Evolutionary conservation across 2,888 invertebrate genomes (phyloP).

Genomic region (Yponomeuta malinellus): DNA sequence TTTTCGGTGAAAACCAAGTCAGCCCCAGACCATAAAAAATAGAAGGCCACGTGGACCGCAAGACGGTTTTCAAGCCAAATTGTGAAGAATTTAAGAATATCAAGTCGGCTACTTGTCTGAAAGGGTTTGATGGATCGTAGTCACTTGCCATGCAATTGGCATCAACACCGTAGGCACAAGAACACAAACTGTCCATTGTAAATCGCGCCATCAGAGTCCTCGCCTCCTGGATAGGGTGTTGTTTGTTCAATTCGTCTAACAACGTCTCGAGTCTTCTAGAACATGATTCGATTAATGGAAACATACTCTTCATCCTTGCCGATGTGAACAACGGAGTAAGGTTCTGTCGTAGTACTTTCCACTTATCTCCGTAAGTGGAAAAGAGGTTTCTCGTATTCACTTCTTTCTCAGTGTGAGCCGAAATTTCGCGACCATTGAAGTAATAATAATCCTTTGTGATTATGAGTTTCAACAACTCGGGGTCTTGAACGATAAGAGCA

Average conservation of each 20-base stretch:
- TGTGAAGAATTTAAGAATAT: not conserved
- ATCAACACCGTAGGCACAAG: constrained; percentile 19
- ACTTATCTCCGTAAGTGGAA: constrained; percentile 21
- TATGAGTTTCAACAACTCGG: constrained; percentile 25
- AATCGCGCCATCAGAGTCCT: constrained; percentile 18
- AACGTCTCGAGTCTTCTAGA: constrained; percentile 21
- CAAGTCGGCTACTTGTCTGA: constrained; percentile 1
- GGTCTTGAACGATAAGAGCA: constrained; percentile 26
- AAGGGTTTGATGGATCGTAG: constrained; percentile 11
- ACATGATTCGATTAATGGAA: constrained; percentile 27
- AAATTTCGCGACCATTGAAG: constrained; percentile 26
- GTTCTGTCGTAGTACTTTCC: constrained; percentile 28
- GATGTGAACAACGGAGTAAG: constrained; percentile 27
- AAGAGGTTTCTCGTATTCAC: constrained; percentile 20
- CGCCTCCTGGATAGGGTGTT: constrained; percentile 1
- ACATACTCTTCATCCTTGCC: constrained; percentile 27
- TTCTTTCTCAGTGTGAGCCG: constrained; percentile 21
- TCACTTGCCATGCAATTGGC: constrained; percentile 12
- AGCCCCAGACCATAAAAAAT: constrained; percentile 7
- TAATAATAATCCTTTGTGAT: constrained; percentile 28
- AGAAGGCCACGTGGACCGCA: constrained; percentile 4
- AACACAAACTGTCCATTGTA: constrained; percentile 16
- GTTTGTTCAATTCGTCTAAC: constrained; percentile 15
- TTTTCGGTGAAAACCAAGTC: constrained; percentile 10
- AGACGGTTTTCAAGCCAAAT: not conserved